Percentiles rank a stretch among this genome's conserved stretches.
Evolutionary conservation across 2,797 vertebrate genomes (phyloP).

Genomic region (Gymnoscopelus braueri): DNA sequence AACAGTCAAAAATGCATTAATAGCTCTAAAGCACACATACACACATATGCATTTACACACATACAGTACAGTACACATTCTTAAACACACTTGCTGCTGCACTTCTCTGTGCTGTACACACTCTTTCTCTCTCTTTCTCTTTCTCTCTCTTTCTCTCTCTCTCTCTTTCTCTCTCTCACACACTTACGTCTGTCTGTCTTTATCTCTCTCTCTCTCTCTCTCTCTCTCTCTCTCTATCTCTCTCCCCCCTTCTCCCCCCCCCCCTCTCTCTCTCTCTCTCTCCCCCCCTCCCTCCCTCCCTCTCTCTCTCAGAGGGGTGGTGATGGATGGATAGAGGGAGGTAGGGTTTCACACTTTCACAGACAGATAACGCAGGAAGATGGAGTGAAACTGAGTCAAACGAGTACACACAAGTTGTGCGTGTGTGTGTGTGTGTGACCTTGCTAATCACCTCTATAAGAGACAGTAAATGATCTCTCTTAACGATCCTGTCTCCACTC

Average conservation of each 20-base stretch:
- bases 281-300: constrained; percentile 24
- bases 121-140: constrained; percentile 1
- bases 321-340: constrained; percentile 24
- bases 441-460: not conserved
- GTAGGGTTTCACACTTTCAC: not conserved
- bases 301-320: not conserved
- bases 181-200: not conserved
- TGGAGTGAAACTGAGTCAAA: not conserved
- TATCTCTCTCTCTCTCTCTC: not conserved
- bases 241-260: not conserved
- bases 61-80: too few relatives aligned
- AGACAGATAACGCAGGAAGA: too few relatives aligned
- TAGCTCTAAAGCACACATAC: too few relatives aligned
- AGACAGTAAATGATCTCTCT: too few relatives aligned
- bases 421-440: not conserved
- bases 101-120: constrained; percentile 11
- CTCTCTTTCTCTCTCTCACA: not conserved
- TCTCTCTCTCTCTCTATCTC: constrained; percentile 30
- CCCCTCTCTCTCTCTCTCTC: constrained; percentile 13
- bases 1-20: too few relatives aligned
- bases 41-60: too few relatives aligned
- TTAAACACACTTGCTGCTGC: too few relatives aligned
- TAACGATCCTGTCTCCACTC: too few relatives aligned
- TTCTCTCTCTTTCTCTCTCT: not conserved
- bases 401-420: not conserved